Evolutionary conservation across 2,797 vertebrate species (phyloP).

Genomic region (Aselliscus stoliczkanus): DNA sequence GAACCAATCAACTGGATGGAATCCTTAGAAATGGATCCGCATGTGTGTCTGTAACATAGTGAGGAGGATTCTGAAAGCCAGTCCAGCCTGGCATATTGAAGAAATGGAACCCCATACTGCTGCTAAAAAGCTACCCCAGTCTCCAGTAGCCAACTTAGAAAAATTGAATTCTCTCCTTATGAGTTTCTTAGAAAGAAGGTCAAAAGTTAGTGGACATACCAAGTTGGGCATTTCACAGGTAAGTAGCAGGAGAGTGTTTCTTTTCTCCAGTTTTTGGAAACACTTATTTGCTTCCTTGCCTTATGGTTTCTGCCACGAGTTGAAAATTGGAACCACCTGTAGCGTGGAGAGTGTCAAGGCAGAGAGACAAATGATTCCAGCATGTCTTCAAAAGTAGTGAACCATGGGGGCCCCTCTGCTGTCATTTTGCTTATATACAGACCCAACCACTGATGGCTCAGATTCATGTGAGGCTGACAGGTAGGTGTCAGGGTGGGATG

Average conservation of each 20-base stretch:
- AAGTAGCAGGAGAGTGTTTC: not conserved
- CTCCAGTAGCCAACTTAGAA: not conserved
- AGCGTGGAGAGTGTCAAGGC: not conserved
- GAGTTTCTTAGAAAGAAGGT: constrained; percentile 5
- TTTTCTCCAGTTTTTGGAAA: constrained; percentile 1
- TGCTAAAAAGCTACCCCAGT: not conserved
- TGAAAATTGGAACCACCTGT: constrained; percentile 53
- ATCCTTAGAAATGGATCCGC: not conserved
- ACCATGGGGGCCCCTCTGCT: not conserved
- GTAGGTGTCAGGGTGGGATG: not conserved
- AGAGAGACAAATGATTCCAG: constrained; percentile 32
- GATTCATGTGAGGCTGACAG: not conserved
- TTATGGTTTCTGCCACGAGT: not conserved
- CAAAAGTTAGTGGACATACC: not conserved
- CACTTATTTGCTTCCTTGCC: constrained; percentile 1
- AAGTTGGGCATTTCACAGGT: not conserved
- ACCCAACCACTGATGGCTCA: not conserved
- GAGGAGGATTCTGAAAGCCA: not conserved
- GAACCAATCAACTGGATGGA: not conserved
- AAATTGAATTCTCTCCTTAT: not conserved
- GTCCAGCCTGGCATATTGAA: not conserved
- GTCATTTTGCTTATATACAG: not conserved
- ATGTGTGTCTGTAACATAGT: not conserved
- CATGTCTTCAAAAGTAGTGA: not conserved
- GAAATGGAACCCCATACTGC: not conserved